Base-by-base conservation (phyloP, 2,113 vertebrate species). In the Centropristis striata region DNA sequence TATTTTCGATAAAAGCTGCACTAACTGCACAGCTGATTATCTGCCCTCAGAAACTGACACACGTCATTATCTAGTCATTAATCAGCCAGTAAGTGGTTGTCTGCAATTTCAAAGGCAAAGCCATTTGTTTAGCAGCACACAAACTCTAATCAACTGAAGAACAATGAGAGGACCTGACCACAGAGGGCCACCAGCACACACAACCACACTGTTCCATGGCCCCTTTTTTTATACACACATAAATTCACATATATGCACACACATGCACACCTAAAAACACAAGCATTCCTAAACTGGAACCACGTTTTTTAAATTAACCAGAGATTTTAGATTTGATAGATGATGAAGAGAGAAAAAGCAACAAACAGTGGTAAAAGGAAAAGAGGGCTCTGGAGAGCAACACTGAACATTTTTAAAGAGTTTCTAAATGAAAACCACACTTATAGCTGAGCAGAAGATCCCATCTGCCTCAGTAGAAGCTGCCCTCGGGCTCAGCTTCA, bases 401-500 rank as follows among this genome's bases (percentile, higher is more conserved):
- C 7, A 4, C 20, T 37, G 28, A 51, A 66, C 1, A 9, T 16
- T 21, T 60, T 39, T n/a, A 9, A 32, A 78, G n/a, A 70, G 32
- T 28, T 47, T 39, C 25, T 49, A 41, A 68, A 81, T 78, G 57
- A 78, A 86, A 83, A 76, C 55, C 81, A 83, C 49, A 53, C 64
- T 73, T 55, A 27, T 44, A 25, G 37, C 20, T 0, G 23, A 57
- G 54, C 1, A 36, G 44, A 53, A 68, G 68, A 60, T 74, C 68
- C 59, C 80, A 78, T 80, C 79, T 70, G 76, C 61, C 71, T 81
- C 50, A 60, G 73, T 2, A 37, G 60, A 75, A 77, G 71, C 75
- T 80, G 36, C 37, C 84, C 63, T n/a, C 2, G 3, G 78, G 70
- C 76, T 28, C 20, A 0, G 18, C 57, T 80, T 58, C 58, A 47